These are phyloP conservation scores for Phania funesta DNA, from an alignment of 2,888 invertebrate species.

Conservation along the genomic window DNA sequence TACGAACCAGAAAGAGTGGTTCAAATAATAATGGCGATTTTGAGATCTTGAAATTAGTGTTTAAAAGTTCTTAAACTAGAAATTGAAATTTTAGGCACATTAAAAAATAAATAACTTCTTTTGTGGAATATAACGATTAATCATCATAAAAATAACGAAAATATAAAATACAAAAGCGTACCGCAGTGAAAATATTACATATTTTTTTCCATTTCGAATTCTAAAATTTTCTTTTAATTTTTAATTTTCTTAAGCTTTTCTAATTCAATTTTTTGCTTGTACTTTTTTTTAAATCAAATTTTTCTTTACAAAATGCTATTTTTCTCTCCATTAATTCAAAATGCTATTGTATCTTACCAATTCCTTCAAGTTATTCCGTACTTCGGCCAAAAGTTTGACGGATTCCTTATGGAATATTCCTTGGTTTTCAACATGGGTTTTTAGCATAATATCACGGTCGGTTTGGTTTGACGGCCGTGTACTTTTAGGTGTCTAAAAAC, in stretches of 20 bases:
- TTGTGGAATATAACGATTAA: background rate
- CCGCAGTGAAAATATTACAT: slow-evolving; percentile 28
- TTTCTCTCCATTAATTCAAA: slow-evolving; percentile 18
- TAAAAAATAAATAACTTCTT: slow-evolving; percentile 1
- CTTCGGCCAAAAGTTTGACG: slow-evolving; percentile 1
- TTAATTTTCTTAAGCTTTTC: slow-evolving; percentile 34
- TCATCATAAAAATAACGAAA: background rate
- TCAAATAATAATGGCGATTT: slow-evolving; percentile 27
- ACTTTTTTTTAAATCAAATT: slow-evolving; percentile 9
- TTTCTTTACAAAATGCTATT: background rate
- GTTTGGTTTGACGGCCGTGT: slow-evolving; percentile 28
- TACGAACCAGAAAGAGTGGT: slow-evolving; percentile 26
- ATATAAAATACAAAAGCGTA: background rate
- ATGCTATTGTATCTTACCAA: slow-evolving; percentile 22
- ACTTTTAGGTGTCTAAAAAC: slow-evolving; percentile 3
- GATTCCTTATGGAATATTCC: background rate
- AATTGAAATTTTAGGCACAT: slow-evolving; percentile 12
- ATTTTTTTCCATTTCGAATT: slow-evolving; percentile 31
- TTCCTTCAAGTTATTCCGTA: slow-evolving; percentile 28
- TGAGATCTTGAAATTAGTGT: slow-evolving; percentile 24
- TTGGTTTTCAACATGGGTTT: background rate
- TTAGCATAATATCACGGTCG: slow-evolving; percentile 19
- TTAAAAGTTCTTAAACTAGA: slow-evolving; percentile 8
- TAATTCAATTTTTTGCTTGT: slow-evolving; percentile 38
- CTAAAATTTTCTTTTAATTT: slow-evolving; percentile 49